Evolutionary conservation across 1,140 invertebrate species (phyloP), one percentile per base, ranked within the genome.

Genomic region (Phymorhynchus buccinoides): DNA sequence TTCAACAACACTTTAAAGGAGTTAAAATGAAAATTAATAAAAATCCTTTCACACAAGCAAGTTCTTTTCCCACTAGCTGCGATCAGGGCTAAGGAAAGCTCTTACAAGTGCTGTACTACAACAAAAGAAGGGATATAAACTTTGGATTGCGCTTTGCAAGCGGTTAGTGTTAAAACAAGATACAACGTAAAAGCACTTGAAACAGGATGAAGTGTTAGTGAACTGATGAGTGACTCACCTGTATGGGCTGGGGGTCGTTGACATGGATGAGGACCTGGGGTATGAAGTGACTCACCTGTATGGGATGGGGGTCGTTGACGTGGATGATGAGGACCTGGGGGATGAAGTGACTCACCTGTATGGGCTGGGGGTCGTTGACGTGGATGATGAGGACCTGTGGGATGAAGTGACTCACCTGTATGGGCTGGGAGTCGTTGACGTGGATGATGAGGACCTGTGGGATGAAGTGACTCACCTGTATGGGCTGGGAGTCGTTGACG

Each of bases 361-460:
- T 75, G 37, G 71, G 7, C n/a, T 75, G 71, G 7, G 37, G 71
- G 71, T 75, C n/a, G n/a, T 6, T 80, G 12, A 80, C 4, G 41
- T n/a, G 16, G 6, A 80, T 30, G 71, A 96, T 95, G 86, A 99
- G 95, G 78, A 98, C 95, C 41, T 96, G 95, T 27, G 98, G 97
- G 84, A 99, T 94, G 90, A 95, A 96, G 44, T 96, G 95, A 2
- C 97, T 97, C 56, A 99, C 95, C 90, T 97, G 96, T 91, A 99
- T 98, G 0, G 98, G 98, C 93, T 96, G 96, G 12, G 97, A 97
- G 92, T 98, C 97, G 91, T 96, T 96, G 7, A 97, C 91, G 88
- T 98, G 97, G 35, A 95, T 93, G 84, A 96, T 95, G 86, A 99
- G 95, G 78, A 98, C 95, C 41, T 96, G 95, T 27, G 98, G 97